Evolutionary conservation across 2,888 invertebrate genomes (phyloP).

Genomic region (Dryocosmus kuriphilus): DNA sequence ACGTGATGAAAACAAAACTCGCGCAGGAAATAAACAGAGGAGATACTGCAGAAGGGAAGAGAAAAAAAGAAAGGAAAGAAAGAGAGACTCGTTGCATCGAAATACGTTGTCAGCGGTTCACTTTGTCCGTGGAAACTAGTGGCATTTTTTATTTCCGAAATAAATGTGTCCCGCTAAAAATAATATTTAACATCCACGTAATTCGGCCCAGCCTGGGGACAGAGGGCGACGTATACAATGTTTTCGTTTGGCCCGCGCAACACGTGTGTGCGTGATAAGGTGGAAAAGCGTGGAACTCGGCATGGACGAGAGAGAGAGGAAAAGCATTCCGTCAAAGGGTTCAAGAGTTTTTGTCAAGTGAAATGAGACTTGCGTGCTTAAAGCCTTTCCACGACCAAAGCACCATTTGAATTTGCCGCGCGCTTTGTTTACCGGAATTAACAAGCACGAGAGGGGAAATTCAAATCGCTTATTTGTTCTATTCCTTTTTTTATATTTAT

Average conservation of each 20-base stretch:
- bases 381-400: not conserved
- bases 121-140: constrained; percentile 64
- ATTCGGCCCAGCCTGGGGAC: constrained; percentile 65
- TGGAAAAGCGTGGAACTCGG: constrained; percentile 51
- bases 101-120: constrained; percentile 44
- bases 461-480: not conserved
- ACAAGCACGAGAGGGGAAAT: not conserved
- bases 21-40: constrained; percentile 27
- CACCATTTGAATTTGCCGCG: not conserved
- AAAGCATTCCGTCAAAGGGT: constrained; percentile 40
- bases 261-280: constrained; percentile 58
- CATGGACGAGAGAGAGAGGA: constrained; percentile 15
- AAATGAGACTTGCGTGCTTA: constrained; percentile 29
- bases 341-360: constrained; percentile 27
- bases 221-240: constrained; percentile 61
- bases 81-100: constrained; percentile 36
- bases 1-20: constrained; percentile 38
- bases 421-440: constrained; percentile 1
- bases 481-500: not conserved
- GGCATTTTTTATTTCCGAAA: constrained; percentile 66
- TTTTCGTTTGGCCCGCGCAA: constrained; percentile 68
- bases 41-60: constrained; percentile 30
- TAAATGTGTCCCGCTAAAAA: constrained; percentile 71
- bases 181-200: constrained; percentile 72
- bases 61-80: constrained; percentile 22